Evolutionary conservation across 1,140 invertebrate genomes (phyloP).

Genomic region (Trachymyrmex cornetzi): DNA sequence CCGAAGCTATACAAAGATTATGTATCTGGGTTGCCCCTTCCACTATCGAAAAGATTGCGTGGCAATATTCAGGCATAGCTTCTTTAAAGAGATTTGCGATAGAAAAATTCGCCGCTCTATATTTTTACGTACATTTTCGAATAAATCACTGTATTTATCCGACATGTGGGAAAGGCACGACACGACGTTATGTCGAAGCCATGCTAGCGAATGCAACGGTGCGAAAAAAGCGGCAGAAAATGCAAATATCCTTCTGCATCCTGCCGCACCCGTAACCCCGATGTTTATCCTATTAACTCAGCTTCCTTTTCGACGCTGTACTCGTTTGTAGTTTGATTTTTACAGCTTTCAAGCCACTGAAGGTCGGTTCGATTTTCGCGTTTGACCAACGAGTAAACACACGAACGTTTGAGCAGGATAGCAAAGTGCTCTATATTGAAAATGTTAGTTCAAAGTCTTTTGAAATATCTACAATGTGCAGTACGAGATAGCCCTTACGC

Average conservation of each 20-base stretch:
- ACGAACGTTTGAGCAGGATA: neutral
- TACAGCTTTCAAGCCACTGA: conserved; percentile 7
- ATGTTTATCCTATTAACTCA: conserved; percentile 48
- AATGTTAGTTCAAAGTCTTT: neutral
- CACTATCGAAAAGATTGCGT: neutral
- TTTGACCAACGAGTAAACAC: conserved; percentile 11
- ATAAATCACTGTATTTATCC: conserved; percentile 46
- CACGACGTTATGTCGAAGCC: neutral
- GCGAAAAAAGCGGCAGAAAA: conserved; percentile 33
- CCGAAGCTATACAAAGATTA: conserved; percentile 5
- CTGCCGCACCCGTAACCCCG: neutral
- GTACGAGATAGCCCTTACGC: neutral
- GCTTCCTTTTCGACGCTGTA: conserved; percentile 23
- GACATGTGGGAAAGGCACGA: neutral
- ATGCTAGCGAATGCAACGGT: neutral
- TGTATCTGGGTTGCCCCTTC: neutral
- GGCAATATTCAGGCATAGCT: neutral
- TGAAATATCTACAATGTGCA: neutral
- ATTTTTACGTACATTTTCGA: conserved; percentile 27
- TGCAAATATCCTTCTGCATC: conserved; percentile 39
- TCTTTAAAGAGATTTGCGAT: conserved; percentile 3
- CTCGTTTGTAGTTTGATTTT: conserved; percentile 46
- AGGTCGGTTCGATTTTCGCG: conserved; percentile 11
- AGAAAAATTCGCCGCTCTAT: neutral
- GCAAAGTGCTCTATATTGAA: conserved; percentile 10